Evolutionary conservation across 2,113 vertebrate species (phyloP), one percentile per base, ranked within the genome.

Genomic region (Prunella fulvescens): DNA sequence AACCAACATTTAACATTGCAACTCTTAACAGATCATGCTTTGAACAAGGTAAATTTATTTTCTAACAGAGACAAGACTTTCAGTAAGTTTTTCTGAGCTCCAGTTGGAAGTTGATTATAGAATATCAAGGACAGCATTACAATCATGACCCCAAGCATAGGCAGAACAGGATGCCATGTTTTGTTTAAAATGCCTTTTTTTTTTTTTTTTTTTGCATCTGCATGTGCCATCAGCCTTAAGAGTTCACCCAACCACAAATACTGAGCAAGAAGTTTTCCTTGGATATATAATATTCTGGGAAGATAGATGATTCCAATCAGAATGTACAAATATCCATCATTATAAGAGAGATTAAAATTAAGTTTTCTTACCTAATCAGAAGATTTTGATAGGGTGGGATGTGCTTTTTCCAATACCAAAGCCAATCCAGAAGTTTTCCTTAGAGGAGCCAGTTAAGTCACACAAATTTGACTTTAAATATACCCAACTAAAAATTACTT

Each of bases 51-150:
- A 99, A 98, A 98, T 98, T 98, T 98, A 98, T 98, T 92, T 97
- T 97, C 98, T 99, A 99, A 99, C 98, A 99, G 98, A 98, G 98
- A 99, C 98, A 97, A 98, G 98, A 99, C 98, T 98, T 98, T 98
- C 98, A 98, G 98, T 98, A 98, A 98, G 98, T 98, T 98, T 98
- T 97, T 97, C 98, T 97, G 97, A 98, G 98, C 98, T 99, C 99
- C 99, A 99, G 98, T 98, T 98, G 98, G 98, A 98, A 96, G 97
- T 67, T 81, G 82, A 94, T 92, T 91, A 98, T 74, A 97, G 95
- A 97, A 44, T 96, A 97, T 92, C 96, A 92, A 96, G 95, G 97
- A 97, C 86, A 96, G 96, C 92, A 80, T 97, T 97, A 98, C 97
- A 98, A 83, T 97, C 94, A 96, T 96, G 95, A 97, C 93, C 94